Percentiles rank a stretch among this genome's conserved stretches.
phyloP scores from a whole-genome alignment of 2,113 vertebrate species.

The Sylvietta virens region DNA sequence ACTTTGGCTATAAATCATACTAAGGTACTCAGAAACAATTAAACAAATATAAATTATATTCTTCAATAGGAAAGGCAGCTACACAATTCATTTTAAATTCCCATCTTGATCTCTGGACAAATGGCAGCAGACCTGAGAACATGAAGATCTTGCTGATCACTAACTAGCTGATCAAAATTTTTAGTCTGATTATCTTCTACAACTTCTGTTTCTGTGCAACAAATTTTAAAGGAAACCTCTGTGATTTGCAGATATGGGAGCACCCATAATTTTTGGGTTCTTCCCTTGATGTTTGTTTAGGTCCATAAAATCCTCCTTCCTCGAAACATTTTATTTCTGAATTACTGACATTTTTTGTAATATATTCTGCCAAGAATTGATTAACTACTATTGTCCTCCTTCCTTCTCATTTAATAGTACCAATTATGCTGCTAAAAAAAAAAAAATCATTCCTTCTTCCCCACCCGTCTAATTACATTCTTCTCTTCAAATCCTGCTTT shows the following conservation, averaged over 20 bases:
- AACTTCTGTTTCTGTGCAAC: background rate
- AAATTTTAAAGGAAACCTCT: background rate
- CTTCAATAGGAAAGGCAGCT: background rate
- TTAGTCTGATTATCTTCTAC: background rate
- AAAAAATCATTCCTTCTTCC: background rate
- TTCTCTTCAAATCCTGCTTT: conserved; percentile 4
- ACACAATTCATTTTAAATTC: background rate
- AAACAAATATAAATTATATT: background rate
- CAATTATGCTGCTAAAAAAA: conserved; percentile 16
- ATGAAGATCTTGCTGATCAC: background rate
- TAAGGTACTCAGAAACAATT: background rate
- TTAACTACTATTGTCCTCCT: background rate
- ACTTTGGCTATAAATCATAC: background rate
- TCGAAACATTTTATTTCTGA: background rate
- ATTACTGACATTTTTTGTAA: background rate
- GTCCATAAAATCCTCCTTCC: background rate
- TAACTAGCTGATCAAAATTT: background rate
- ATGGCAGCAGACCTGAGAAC: background rate
- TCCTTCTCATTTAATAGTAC: background rate
- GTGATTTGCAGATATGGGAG: background rate
- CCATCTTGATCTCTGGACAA: background rate
- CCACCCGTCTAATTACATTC: background rate
- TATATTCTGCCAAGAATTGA: background rate
- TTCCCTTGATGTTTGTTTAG: background rate
- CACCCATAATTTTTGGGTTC: background rate